Evolutionary conservation across 2,888 invertebrate species (phyloP), one percentile per base, ranked within the genome.

Genomic region (Anthophora plumipes): DNA sequence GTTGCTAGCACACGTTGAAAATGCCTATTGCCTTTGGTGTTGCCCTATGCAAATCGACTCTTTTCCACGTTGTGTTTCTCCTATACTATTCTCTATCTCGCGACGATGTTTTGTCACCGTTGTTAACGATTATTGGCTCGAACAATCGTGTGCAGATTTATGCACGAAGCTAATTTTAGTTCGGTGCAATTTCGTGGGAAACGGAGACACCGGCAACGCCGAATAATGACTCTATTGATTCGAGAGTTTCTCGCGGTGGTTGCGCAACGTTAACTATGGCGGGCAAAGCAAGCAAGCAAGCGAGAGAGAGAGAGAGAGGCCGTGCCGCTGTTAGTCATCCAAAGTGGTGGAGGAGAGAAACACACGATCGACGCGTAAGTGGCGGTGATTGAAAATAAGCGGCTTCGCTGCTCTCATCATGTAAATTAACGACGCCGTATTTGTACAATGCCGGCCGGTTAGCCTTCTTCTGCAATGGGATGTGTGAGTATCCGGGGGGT

Each of bases 221-320:
- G 66, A 55, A 73, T 73, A 76, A 81, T 67, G 31, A 61, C 63
- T 80, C 75, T 76, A 82, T 81, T 60, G 81, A 82, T 82, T 81
- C 63, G 43, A 59, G 43, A 59, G 75, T 43, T 79, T 59, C 59
- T 60, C 64, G 77, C 66, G 61, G 25, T 17, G 55, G 60, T 85
- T 85, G 76, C 68, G 77, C 70, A 85, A 85, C 54, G n/a, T n/a
- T n/a, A 31, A 31, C 31, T 31, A 31, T 31, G 31, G 31, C 31
- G 31, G 31, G 4, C 31, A 31, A 31, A 31, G 4, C 31, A 31
- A 31, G 4, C 31, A 31, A 1, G 4, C 31, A 4, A 31, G 31
- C 31, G 31, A 31, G 31, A 31, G 31, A 31, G 4, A 4, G 31
- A 31, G 31, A 31, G 31, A 31, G 4, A 4, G 31, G 31, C 31